These are phyloP conservation scores for Xenopus tropicalis DNA, from an alignment of 2,113 vertebrate species.

Conservation along the genomic window UCB_Xtro_10.0 CM004444.2:14942001-14942500, in stretches of 20 bases:
- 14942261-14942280: not conserved
- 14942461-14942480: too few relatives aligned
- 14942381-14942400: too few relatives aligned
- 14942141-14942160: not conserved
- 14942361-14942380: too few relatives aligned
- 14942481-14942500: too few relatives aligned
- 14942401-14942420: too few relatives aligned
- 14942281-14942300: too few relatives aligned
- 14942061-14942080: conserved; percentile 18
- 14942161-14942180: not conserved
- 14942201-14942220: not conserved
- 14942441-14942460: too few relatives aligned
- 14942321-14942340: too few relatives aligned
- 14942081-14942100: not conserved
- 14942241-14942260: not conserved
- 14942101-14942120: conserved; percentile 35
- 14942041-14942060: not conserved
- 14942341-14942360: too few relatives aligned
- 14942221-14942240: not conserved
- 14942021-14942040: not conserved
- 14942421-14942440: too few relatives aligned
- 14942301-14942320: too few relatives aligned
- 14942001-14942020: not conserved
- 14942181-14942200: not conserved
- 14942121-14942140: conserved; percentile 6